Conservation (phyloP, 1,140 invertebrate genomes). For the Trichonephila clavipes region DNA sequence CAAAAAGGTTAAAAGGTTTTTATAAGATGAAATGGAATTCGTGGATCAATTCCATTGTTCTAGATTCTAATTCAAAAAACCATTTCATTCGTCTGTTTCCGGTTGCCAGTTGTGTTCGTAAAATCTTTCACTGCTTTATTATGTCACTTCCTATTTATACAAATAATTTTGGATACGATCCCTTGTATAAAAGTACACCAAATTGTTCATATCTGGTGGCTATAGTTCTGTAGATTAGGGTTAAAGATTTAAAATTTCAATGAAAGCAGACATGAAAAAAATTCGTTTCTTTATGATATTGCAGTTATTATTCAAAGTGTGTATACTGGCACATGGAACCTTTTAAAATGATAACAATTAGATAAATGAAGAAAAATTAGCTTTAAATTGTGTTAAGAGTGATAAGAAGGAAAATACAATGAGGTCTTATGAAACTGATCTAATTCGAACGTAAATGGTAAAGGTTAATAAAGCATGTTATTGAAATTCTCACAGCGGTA, state of each 20-base stretch:
- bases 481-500: no score
- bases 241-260: slow-evolving; percentile 19
- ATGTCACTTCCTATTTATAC: neutral
- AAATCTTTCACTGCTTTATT: neutral
- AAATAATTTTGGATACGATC: neutral
- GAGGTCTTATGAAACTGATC: neutral
- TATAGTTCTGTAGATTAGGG: neutral
- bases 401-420: neutral
- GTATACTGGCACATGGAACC: neutral
- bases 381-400: neutral
- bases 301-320: neutral
- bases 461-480: no score
- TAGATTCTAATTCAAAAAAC: neutral
- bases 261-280: neutral
- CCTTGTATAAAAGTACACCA: neutral
- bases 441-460: neutral
- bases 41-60: neutral
- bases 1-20: neutral
- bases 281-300: neutral
- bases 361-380: neutral
- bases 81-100: neutral
- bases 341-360: neutral
- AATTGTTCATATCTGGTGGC: slow-evolving; percentile 3
- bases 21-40: neutral
- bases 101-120: neutral